Conservation (phyloP, 2,797 vertebrate genomes). For the Xenopus petersii region DNA sequence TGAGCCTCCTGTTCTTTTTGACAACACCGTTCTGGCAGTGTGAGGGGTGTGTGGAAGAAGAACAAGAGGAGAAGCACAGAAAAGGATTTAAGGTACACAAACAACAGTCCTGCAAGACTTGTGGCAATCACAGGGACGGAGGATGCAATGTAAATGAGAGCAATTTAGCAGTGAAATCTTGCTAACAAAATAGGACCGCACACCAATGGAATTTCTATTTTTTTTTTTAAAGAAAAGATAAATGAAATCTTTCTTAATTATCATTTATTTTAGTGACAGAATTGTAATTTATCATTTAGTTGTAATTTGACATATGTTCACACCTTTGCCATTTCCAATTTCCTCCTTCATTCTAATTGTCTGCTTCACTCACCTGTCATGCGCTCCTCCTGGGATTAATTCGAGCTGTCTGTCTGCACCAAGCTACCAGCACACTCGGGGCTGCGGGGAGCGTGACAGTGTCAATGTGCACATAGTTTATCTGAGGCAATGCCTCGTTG, state of each 20-base stretch:
- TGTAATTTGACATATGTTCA: conserved; percentile 99
- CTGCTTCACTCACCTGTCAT: conserved; percentile 95
- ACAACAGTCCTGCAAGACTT: conserved; percentile 57
- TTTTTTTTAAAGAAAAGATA: conserved; percentile 58
- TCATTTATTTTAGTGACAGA: conserved; percentile 89
- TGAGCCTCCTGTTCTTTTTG: conserved; percentile 66
- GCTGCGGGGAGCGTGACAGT: conserved; percentile 84
- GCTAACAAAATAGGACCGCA: background rate
- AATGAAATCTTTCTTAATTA: conserved; percentile 81
- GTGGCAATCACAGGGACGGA: conserved; percentile 49
- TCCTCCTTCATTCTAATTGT: conserved; percentile 97
- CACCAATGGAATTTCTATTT: conserved; percentile 36
- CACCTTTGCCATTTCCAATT: conserved; percentile 94
- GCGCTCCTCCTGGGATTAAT: conserved; percentile 95
- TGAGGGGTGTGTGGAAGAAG: conserved; percentile 56
- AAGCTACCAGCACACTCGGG: conserved; percentile 85
- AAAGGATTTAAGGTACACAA: conserved; percentile 70
- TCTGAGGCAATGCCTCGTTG: conserved; percentile 73
- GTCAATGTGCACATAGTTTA: conserved; percentile 82
- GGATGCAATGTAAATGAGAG: conserved; percentile 51
- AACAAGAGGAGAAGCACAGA: conserved; percentile 50
- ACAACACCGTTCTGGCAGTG: conserved; percentile 67
- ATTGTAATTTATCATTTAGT: conserved; percentile 99
- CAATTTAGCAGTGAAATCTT: conserved; percentile 56
- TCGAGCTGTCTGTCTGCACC: conserved; percentile 96